Evolutionary conservation across 2,797 vertebrate genomes (phyloP), one percentile per base, ranked within the genome.

Genomic region (Pogonophryne albipinna): DNA sequence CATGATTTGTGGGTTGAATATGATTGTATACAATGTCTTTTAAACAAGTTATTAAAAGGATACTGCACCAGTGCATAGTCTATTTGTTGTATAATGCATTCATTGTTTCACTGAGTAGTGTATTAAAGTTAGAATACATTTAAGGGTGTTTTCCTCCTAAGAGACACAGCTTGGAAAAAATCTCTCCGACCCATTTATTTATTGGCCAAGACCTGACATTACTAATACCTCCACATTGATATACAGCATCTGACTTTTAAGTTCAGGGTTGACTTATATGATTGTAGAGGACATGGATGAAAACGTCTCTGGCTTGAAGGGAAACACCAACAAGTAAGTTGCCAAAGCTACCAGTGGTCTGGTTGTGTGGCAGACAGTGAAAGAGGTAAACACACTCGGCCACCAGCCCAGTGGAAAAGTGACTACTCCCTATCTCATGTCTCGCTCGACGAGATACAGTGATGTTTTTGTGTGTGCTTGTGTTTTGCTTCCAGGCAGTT

Each of bases 401-500:
- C n/a, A 60, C 69, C 63, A 66, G 51, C 58, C 58, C 13, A 34
- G 2, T 83, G 81, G 84, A 85, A 85, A 78, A 82, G 66, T 11
- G 42, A 64, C 60, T 53, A 53, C 84, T 80, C 8, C 46, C 65
- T 90, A 85, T 91, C 89, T 84, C 27, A 16, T 38, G 65, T 84
- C 75, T 81, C 52, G 27, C 67, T 78, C 45, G 52, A 19, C 0
- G 11, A 80, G 89, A 91, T 77, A 75, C 14, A 6, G 51, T 12
- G 61, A 64, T 17, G 71, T 77, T 46, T 71, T 14, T 72, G 70
- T 68, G 79, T 70, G 63, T 63, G 56, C n/a, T 51, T 56, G 56
- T 38, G 50, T 63, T 86, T 79, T 4, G 10, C 82, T 89, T 80
- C 70, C 74, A 88, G 44, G 79, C 85, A 69, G 64, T 90, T 91